Evolutionary conservation across 2,797 vertebrate genomes (phyloP).

Genomic region (Karalla daura): DNA sequence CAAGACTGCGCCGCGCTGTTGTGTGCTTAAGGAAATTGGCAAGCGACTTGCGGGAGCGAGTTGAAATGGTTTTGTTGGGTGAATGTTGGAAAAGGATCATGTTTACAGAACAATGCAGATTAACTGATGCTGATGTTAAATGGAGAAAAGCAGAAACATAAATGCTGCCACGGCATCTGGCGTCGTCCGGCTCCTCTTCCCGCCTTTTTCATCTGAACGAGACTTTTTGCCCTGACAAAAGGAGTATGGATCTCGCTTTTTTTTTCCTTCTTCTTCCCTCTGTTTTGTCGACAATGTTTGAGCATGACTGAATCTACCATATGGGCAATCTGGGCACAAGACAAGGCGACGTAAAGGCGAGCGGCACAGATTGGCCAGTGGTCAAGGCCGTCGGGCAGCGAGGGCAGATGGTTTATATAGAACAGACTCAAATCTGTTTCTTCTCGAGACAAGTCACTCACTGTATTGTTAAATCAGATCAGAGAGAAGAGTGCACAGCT

Average conservation of each 20-base stretch:
- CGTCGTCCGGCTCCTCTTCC: not conserved
- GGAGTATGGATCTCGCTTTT: slow-evolving; percentile 9
- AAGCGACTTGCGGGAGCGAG: slow-evolving; percentile 67
- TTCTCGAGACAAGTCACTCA: too few species aligned
- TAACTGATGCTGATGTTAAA: slow-evolving; percentile 60
- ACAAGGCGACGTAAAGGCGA: too few species aligned
- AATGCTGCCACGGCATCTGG: slow-evolving; percentile 19
- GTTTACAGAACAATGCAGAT: slow-evolving; percentile 71
- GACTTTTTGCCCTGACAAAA: not conserved
- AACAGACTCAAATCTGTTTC: too few species aligned
- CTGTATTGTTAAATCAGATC: too few species aligned
- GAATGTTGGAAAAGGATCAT: slow-evolving; percentile 59
- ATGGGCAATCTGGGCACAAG: too few species aligned
- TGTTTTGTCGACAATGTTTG: slow-evolving; percentile 5
- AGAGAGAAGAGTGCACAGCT: too few species aligned
- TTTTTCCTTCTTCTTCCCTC: slow-evolving; percentile 24
- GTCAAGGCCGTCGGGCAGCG: too few species aligned
- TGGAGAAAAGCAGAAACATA: slow-evolving; percentile 36
- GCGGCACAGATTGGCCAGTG: too few species aligned
- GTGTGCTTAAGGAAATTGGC: slow-evolving; percentile 78
- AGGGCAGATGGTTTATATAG: too few species aligned
- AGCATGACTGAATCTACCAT: too few species aligned
- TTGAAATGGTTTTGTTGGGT: slow-evolving; percentile 67
- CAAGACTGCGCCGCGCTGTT: slow-evolving; percentile 53
- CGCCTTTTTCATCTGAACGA: not conserved